phyloP scores from a whole-genome alignment of 2,113 vertebrate genomes.

The Otis tarda region DNA sequence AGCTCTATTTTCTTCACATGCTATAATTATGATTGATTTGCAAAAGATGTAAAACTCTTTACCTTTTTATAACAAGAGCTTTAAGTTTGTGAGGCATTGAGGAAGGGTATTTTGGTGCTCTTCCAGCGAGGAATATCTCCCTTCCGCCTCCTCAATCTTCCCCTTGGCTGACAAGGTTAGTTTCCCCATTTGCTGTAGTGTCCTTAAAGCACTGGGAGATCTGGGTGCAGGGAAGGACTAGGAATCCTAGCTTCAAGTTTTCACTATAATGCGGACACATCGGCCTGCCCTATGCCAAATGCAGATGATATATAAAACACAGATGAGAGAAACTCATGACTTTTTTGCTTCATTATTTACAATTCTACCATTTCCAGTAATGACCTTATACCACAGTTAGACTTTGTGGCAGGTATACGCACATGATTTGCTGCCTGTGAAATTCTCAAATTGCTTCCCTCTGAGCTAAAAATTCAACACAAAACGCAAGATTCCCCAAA shows the following conservation, averaged over 20 bases:
- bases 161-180: not conserved
- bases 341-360: not conserved
- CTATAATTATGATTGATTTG: conserved; percentile 37
- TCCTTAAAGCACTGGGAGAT: not conserved
- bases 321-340: accelerated
- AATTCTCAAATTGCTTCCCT: not conserved
- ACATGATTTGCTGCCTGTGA: not conserved
- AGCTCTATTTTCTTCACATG: conserved; percentile 1
- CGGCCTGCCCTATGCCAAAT: not conserved
- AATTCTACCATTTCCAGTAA: not conserved
- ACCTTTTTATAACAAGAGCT: not conserved
- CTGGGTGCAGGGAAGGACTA: not conserved
- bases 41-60: conserved; percentile 24
- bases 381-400: not conserved
- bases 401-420: not conserved
- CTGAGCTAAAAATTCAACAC: not conserved
- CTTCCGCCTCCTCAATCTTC: not conserved
- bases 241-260: not conserved
- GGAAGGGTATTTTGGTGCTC: not conserved
- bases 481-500: not conserved
- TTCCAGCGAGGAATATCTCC: not conserved
- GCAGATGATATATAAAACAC: not conserved
- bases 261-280: not conserved
- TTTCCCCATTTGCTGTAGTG: not conserved
- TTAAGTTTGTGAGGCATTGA: not conserved